Evolutionary conservation across 2,797 vertebrate species (phyloP).

Genomic region (Phataginus tricuspis): DNA sequence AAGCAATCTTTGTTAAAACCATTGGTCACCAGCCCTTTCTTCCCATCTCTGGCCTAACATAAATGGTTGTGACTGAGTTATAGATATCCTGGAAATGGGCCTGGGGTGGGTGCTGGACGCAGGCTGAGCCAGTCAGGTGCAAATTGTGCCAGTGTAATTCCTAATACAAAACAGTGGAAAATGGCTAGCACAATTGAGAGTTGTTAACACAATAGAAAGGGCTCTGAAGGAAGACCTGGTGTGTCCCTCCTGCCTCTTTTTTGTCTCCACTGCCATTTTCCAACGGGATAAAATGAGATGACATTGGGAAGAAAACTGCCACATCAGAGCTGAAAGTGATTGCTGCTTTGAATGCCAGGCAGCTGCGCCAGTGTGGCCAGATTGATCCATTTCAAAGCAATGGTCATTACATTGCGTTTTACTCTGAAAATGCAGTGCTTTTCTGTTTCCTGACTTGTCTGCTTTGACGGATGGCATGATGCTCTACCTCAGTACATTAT

Average conservation of each 20-base stretch:
- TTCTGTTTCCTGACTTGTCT: constrained; percentile 78
- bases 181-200: constrained; percentile 73
- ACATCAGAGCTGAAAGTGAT: constrained; percentile 74
- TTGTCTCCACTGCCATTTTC: constrained; percentile 77
- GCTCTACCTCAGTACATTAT: constrained; percentile 77
- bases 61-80: constrained; percentile 16
- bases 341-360: constrained; percentile 80
- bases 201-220: constrained; percentile 80
- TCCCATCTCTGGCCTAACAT: constrained; percentile 22
- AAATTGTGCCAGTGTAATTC: constrained; percentile 74
- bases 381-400: constrained; percentile 83
- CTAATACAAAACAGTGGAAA: constrained; percentile 68
- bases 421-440: constrained; percentile 77
- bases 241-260: constrained; percentile 73
- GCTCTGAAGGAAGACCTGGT: constrained; percentile 71
- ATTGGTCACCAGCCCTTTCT: not conserved
- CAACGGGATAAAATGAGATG: constrained; percentile 80
- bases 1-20: constrained; percentile 66
- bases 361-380: constrained; percentile 73
- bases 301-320: constrained; percentile 80
- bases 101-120: not conserved
- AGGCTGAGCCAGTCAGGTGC: constrained; percentile 59
- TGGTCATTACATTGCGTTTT: constrained; percentile 82
- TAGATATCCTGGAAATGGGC: constrained; percentile 32
- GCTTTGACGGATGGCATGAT: constrained; percentile 78